Percentiles rank a stretch among this genome's conserved stretches.
Evolutionary conservation across 2,888 invertebrate species (phyloP).

Genomic region (Luffia ferchaultella): DNA sequence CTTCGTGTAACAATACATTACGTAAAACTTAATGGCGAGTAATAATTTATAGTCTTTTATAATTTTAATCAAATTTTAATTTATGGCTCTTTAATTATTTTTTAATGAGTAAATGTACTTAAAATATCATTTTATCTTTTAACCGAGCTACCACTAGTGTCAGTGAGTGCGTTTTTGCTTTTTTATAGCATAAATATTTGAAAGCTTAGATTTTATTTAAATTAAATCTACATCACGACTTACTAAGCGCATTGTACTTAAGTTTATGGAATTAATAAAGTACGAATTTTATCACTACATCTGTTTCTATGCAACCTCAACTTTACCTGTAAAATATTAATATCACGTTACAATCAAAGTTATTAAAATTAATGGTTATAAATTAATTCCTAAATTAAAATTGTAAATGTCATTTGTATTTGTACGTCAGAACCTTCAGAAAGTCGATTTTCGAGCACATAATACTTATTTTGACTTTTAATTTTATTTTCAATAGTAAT

Average conservation of each 20-base stretch:
- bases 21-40: constrained; percentile 17
- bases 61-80: not conserved
- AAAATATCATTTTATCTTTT: too few species aligned
- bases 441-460: too few species aligned
- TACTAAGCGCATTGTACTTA: not conserved
- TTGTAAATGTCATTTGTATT: too few species aligned
- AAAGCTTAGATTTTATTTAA: not conserved
- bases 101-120: too few species aligned
- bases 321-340: not conserved
- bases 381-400: too few species aligned
- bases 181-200: too few species aligned
- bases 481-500: too few species aligned
- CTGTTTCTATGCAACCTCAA: not conserved
- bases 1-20: constrained; percentile 2
- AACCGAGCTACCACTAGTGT: too few species aligned
- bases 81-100: not conserved
- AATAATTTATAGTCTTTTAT: constrained; percentile 33
- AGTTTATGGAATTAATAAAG: constrained; percentile 1
- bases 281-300: not conserved
- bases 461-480: too few species aligned
- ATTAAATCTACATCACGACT: not conserved
- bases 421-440: too few species aligned
- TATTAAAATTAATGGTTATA: too few species aligned
- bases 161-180: too few species aligned
- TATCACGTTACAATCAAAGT: not conserved